These are phyloP conservation scores for Rousettus leschenaultii DNA, from an alignment of 2,113 vertebrate genomes.

Conservation along the genomic window DNA sequence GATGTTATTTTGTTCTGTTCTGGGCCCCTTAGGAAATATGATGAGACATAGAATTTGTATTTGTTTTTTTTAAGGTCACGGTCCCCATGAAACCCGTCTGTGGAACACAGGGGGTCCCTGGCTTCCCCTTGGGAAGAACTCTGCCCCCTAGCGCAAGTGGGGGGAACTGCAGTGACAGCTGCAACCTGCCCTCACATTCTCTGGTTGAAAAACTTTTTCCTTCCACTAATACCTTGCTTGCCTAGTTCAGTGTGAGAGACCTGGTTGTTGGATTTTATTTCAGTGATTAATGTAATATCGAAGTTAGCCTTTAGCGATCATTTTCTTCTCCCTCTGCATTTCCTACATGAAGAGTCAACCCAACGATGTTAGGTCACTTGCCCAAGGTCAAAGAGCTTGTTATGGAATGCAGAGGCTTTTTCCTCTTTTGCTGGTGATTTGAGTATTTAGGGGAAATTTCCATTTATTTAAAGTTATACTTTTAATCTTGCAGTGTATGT, in stretches of 20 bases:
- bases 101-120: neutral
- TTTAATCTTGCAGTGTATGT: slow-evolving; percentile 67
- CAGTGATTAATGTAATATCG: neutral
- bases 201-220: neutral
- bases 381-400: neutral
- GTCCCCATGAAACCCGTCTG: neutral
- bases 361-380: neutral
- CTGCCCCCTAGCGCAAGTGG: slow-evolving; percentile 67
- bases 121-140: slow-evolving; percentile 5
- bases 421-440: slow-evolving; percentile 44
- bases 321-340: neutral
- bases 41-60: neutral
- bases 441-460: slow-evolving; percentile 69
- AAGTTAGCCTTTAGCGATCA: neutral
- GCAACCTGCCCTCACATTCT: neutral
- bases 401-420: neutral
- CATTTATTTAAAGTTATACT: slow-evolving; percentile 65
- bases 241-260: neutral
- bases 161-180: slow-evolving; percentile 8
- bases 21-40: neutral
- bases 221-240: neutral
- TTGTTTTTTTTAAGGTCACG: neutral
- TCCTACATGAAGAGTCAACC: neutral
- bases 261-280: neutral
- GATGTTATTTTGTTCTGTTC: neutral